These are phyloP conservation scores for Erebia palarica DNA, from an alignment of 2,888 invertebrate species.

Conservation along the genomic window DNA sequence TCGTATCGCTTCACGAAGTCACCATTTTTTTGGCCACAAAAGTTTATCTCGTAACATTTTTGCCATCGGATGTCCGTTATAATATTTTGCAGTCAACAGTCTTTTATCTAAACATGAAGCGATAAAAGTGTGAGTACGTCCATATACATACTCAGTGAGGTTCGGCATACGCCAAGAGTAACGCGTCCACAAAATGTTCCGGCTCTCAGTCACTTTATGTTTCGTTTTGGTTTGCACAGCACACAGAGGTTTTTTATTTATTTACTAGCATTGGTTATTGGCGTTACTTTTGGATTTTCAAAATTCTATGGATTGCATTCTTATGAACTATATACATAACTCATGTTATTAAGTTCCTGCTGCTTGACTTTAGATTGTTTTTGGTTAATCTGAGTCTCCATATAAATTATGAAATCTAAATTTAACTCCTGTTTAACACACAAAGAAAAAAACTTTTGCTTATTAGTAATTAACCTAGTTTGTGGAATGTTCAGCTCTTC, in stretches of 20 bases:
- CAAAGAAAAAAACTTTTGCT: constrained; percentile 42
- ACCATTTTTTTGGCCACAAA: constrained; percentile 9
- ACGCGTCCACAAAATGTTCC: constrained; percentile 44
- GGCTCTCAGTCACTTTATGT: constrained; percentile 51
- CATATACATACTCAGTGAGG: constrained; percentile 19
- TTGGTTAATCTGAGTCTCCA: neutral
- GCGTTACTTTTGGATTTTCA: constrained; percentile 43
- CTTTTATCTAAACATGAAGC: constrained; percentile 56
- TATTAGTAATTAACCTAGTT: constrained; percentile 47
- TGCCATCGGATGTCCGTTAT: constrained; percentile 44
- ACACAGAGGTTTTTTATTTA: constrained; percentile 56
- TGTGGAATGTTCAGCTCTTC: constrained; percentile 38
- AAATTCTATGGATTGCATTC: neutral
- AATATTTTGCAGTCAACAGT: constrained; percentile 59
- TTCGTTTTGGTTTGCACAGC: constrained; percentile 55
- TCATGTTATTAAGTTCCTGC: neutral
- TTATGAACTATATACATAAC: no score
- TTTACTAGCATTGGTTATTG: constrained; percentile 43
- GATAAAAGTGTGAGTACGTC: constrained; percentile 46
- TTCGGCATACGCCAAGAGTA: neutral
- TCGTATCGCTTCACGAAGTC: constrained; percentile 18
- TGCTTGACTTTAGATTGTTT: neutral
- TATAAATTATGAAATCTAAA: constrained; percentile 20
- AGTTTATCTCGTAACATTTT: constrained; percentile 29
- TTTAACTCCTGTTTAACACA: constrained; percentile 12